Conservation (phyloP, 2,797 vertebrate genomes). For the Thaleichthys pacificus region DNA sequence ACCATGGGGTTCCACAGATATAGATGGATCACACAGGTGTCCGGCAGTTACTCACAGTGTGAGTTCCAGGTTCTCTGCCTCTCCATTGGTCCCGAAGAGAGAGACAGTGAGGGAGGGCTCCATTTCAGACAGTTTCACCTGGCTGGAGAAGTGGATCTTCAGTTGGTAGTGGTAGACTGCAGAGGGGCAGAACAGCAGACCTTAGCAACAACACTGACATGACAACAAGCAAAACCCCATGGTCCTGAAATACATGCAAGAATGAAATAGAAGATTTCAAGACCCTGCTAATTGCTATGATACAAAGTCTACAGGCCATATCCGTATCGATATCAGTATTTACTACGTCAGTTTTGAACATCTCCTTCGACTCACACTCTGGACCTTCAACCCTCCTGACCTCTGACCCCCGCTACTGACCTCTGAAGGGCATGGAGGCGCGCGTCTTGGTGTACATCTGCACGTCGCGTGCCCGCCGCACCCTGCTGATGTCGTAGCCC, state of each 20-base stretch:
- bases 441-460: constrained; percentile 95
- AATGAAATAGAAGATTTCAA: too few species aligned
- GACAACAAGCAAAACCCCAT: not conserved
- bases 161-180: constrained; percentile 81
- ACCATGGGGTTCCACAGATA: too few species aligned
- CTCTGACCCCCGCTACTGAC: constrained; percentile 59
- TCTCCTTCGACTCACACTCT: too few species aligned
- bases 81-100: constrained; percentile 70
- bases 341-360: not conserved
- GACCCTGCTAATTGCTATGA: too few species aligned
- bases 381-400: not conserved
- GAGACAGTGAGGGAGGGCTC: constrained; percentile 71
- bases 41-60: constrained; percentile 68
- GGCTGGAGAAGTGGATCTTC: constrained; percentile 77
- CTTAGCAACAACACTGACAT: not conserved
- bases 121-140: constrained; percentile 58
- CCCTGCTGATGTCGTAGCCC: constrained; percentile 86
- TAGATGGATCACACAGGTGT: not conserved
- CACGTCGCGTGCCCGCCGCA: constrained; percentile 79
- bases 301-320: too few species aligned
- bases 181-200: not conserved
- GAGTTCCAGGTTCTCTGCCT: constrained; percentile 71
- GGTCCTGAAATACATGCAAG: too few species aligned
- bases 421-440: constrained; percentile 92
- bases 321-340: too few species aligned